These are phyloP conservation scores for Siniperca undulata DNA, from an alignment of 2,797 vertebrate species.

Conservation along the genomic window DNA sequence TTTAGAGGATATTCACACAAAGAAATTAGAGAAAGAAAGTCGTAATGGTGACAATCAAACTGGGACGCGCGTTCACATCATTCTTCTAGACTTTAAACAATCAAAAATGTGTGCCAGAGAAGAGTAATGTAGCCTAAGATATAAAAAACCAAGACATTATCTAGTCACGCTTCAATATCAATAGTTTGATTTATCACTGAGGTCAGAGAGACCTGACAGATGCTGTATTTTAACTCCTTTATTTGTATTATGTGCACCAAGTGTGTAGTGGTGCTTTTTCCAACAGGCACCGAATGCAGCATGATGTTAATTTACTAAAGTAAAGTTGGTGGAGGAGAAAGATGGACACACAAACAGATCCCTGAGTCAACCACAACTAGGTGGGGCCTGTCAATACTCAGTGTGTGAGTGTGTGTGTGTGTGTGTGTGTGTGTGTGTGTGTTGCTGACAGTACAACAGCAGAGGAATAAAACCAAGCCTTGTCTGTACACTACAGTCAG, in stretches of 20 bases:
- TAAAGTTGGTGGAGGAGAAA: conserved; percentile 61
- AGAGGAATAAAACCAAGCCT: conserved; percentile 56
- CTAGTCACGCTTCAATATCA: neutral
- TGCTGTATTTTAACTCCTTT: neutral
- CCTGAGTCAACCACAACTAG: conserved; percentile 71
- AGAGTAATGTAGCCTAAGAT: neutral
- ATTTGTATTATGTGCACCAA: neutral
- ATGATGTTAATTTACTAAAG: conserved; percentile 57
- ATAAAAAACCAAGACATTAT: neutral
- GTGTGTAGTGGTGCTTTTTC: conserved; percentile 26
- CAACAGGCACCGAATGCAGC: conserved; percentile 30
- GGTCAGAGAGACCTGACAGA: neutral
- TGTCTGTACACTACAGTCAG: conserved; percentile 36
- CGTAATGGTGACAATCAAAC: neutral
- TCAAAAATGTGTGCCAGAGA: neutral
- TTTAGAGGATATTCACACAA: neutral
- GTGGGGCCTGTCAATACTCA: conserved; percentile 76
- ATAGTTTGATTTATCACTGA: too few species aligned
- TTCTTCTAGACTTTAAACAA: neutral
- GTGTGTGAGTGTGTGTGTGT: conserved; percentile 42
- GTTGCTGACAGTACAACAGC: conserved; percentile 61
- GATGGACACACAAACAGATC: conserved; percentile 55
- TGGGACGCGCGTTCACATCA: neutral
- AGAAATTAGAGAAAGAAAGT: neutral
- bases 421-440: conserved; percentile 33